phyloP scores from a whole-genome alignment of 2,113 vertebrate species.

The Neomonachus schauinslandi region DNA sequence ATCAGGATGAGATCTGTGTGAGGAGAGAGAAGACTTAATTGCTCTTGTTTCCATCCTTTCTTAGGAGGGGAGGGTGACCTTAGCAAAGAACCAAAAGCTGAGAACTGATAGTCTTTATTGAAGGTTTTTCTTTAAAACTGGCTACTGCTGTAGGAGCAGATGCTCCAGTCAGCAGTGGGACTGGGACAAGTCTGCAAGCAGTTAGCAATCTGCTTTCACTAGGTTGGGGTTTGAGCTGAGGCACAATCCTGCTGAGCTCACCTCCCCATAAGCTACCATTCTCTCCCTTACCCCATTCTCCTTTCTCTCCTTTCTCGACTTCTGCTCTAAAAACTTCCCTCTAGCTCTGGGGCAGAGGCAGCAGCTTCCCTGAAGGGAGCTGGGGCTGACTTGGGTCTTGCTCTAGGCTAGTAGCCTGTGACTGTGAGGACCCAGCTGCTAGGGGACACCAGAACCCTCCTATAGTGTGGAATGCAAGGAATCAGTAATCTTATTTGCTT shows the following conservation, averaged over 20 bases:
- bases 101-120: background rate
- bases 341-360: background rate
- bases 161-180: background rate
- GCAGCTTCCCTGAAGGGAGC: background rate
- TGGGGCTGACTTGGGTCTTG: background rate
- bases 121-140: background rate
- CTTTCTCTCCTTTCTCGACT: background rate
- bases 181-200: background rate
- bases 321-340: background rate
- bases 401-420: background rate
- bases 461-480: background rate
- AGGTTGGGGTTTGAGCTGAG: background rate
- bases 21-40: background rate
- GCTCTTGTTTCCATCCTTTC: background rate
- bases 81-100: background rate
- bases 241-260: background rate
- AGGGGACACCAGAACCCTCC: background rate
- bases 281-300: background rate
- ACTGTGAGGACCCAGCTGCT: background rate
- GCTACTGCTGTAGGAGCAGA: background rate
- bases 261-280: no score
- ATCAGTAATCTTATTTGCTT: constrained; percentile 1
- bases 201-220: background rate
- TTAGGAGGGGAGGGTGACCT: background rate
- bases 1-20: background rate